These are phyloP conservation scores for Festucalex cinctus DNA, from an alignment of 2,113 vertebrate species.

Conservation along the genomic window DNA sequence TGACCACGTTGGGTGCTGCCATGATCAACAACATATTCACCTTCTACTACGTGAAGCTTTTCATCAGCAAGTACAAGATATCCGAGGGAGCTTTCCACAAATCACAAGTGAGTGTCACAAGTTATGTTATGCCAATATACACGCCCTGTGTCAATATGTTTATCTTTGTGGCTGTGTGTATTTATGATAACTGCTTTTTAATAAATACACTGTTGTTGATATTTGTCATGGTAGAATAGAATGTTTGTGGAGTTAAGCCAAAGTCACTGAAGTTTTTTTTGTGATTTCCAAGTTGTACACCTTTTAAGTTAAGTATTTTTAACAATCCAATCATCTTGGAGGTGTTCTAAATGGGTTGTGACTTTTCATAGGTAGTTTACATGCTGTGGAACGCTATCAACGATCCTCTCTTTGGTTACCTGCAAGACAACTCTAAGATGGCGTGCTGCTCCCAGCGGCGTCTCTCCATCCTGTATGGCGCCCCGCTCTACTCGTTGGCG, in stretches of 20 bases:
- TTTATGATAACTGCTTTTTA: no score
- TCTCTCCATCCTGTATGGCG: conserved; percentile 78
- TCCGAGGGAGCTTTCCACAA: conserved; percentile 83
- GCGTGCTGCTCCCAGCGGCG: conserved; percentile 70
- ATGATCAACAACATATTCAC: conserved; percentile 90
- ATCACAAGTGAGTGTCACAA: conserved; percentile 75
- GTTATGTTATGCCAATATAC: neutral
- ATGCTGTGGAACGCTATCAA: conserved; percentile 90
- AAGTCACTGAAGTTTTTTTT: no score
- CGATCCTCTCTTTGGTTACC: conserved; percentile 83
- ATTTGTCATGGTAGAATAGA: no score
- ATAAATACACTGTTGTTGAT: no score
- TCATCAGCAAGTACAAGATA: conserved; percentile 81
- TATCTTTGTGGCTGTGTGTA: neutral
- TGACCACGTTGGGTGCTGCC: conserved; percentile 82
- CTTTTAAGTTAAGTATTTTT: no score
- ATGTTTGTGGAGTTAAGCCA: no score
- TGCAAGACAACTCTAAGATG: conserved; percentile 77
- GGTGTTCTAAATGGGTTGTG: no score
- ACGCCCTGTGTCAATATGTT: neutral
- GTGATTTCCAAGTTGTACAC: no score
- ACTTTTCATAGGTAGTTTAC: conserved; percentile 74
- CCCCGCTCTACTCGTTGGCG: conserved; percentile 75
- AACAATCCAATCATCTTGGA: no score
- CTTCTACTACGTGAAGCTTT: conserved; percentile 93